Evolutionary conservation across 2,797 vertebrate genomes (phyloP).

Genomic region (Pipistrellus kuhlii): DNA sequence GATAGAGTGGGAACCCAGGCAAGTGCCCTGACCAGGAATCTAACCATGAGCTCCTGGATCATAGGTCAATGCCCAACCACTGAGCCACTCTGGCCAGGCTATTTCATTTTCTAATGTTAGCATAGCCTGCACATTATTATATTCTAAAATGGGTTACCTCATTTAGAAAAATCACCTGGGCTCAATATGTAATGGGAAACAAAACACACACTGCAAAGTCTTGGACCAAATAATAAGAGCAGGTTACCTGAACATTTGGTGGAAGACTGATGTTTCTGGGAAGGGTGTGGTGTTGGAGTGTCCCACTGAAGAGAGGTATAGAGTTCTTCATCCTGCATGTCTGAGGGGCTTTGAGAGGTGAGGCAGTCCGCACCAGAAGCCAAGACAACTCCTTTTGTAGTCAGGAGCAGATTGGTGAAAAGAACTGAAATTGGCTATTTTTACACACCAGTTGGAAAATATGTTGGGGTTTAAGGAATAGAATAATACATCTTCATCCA

Average conservation of each 20-base stretch:
- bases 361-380: background rate
- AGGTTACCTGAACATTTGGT: constrained; percentile 71
- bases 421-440: constrained; percentile 63
- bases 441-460: background rate
- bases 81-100: too few species aligned
- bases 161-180: background rate
- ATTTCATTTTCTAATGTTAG: background rate
- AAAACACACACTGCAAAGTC: background rate
- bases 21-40: too few species aligned
- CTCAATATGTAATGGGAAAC: background rate
- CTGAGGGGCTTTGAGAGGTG: background rate
- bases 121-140: background rate
- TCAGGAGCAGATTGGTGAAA: background rate
- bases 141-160: background rate
- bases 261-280: constrained; percentile 30
- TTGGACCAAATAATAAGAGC: background rate
- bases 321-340: constrained; percentile 70
- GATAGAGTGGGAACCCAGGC: too few species aligned
- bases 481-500: constrained; percentile 42
- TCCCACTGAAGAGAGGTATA: constrained; percentile 75
- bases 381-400: background rate
- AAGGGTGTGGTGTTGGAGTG: background rate
- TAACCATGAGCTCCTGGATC: too few species aligned
- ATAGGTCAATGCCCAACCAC: too few species aligned
- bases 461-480: background rate